Evolutionary conservation across 2,113 vertebrate genomes (phyloP), one percentile per base, ranked within the genome.

Genomic region (Pelmatolapia mariae): DNA sequence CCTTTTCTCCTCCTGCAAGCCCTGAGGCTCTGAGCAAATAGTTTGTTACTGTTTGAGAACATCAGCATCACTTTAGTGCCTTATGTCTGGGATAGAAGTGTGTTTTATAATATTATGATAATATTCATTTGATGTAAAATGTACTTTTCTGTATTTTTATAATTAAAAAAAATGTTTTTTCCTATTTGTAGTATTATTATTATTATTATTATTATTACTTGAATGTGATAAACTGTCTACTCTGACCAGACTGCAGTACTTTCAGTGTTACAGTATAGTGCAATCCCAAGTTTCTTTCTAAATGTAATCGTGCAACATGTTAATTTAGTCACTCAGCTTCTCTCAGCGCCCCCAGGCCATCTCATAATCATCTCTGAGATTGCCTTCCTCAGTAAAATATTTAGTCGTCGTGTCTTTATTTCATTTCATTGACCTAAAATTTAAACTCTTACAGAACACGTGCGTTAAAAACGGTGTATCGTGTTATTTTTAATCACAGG

Each of bases 401-500:
- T 54, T 18, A 68, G 5, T 81, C 63, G 1, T 8, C 10, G 9
- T 63, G 12, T 26, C 38, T 26, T 40, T 6, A n/a, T 82, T 50
- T 47, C 22, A 82, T 15, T 50, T 59, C 36, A 82, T n/a, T 29
- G 10, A 52, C 16, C 22, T 52, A 73, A 81, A 26, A 66, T 86
- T 61, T 10, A 13, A 83, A 79, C 8, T 63, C 33, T 43, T 45
- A 4, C 22, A 86, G 78, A 87, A 71, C 13, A 81, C 13, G 15
- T 26, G 40, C 76, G 16, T 4, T 59, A 56, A 61, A 47, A 40
- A 78, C 24, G 43, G 10, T 24, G 13, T 84, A 83, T 18, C 5
- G 38, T 71, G 18, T 79, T 85, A 22, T 29, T 19, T 82, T 81
- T 80, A 68, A 71, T 89, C 52, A 63, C 33, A 66, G 40, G 36